Base-by-base conservation (phyloP, 2,888 invertebrate species). In the Drosophila antonietae region DNA sequence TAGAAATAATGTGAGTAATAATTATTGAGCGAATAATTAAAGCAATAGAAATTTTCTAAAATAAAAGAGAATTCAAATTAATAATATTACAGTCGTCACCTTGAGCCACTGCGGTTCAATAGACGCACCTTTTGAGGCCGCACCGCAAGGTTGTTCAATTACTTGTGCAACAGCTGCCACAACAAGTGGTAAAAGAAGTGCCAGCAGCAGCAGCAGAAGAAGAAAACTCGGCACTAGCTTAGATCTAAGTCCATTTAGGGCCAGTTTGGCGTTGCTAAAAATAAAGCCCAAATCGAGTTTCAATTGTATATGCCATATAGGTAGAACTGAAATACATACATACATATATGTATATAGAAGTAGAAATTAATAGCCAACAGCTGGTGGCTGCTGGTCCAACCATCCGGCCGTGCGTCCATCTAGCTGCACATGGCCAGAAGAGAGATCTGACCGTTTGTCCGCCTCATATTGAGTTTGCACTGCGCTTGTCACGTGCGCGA, bases 171-270 rank as follows among this genome's bases (percentile, higher is more conserved):
- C 67, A 60, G 73, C 52, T 77, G 78, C 78, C 64, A 31, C 64
- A 59, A 64, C 64, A 59, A 64, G 15, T 8, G 9, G 51, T 18
- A 1, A 2, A 14, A 15, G 37, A 59, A 64, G 23, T 8, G 4
- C n/a, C 41, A n/a, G 41, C 4, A n/a, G n/a, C 2, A 41, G 15
- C 2, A 35, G 33, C 10, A 10, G 49, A 15, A 15, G 49, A n/a
- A 10, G 51, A 23, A 7, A 33, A 1, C 18, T 0, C 51, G 9
- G 12, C 49, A 12, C 49, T 51, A 51, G 53, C 53, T 66, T 67
- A 59, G 63, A 69, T 39, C 57, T 73, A 63, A 64, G 65, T 83
- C 82, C 82, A 83, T 82, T 83, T 88, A 83, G 76, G 88, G 86
- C 47, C 46, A 33, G 53, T 41, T 47, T 39, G 52, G 57, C 46